These are phyloP conservation scores for Smithornis capensis DNA, from an alignment of 2,113 vertebrate species.

Conservation along the genomic window DNA sequence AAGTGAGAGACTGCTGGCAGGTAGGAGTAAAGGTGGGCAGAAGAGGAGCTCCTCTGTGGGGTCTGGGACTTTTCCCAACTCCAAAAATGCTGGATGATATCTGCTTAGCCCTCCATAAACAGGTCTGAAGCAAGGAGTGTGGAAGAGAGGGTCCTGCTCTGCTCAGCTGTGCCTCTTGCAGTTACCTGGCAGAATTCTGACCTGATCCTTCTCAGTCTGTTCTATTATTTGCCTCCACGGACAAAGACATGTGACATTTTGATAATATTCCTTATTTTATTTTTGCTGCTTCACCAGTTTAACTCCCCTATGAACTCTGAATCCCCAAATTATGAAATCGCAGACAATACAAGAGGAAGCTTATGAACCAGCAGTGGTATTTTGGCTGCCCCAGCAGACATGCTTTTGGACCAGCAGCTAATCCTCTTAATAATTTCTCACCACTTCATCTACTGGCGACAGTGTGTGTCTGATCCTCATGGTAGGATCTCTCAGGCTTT, in stretches of 20 bases:
- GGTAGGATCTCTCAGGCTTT: background rate
- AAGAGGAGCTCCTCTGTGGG: background rate
- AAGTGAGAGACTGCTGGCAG: background rate
- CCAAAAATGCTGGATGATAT: background rate
- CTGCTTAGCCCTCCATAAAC: background rate
- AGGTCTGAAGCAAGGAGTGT: background rate
- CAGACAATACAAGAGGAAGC: background rate
- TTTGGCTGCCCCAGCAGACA: background rate
- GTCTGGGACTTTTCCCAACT: background rate
- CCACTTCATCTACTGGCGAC: background rate
- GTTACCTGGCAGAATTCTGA: background rate
- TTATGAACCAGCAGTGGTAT: background rate
- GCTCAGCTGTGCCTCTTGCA: background rate
- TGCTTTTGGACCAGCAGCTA: background rate
- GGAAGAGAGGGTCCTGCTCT: background rate
- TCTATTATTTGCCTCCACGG: background rate
- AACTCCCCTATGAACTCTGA: background rate
- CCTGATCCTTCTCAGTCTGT: rapidly evolving
- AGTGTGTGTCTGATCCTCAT: background rate
- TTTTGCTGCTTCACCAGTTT: background rate
- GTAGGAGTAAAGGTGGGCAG: background rate
- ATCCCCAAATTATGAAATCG: background rate
- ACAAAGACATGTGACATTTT: background rate
- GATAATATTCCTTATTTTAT: background rate
- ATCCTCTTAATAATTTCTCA: constrained; percentile 32